These are phyloP conservation scores for Chelonus formosanus DNA, from an alignment of 2,888 invertebrate genomes.

Conservation along the genomic window DNA sequence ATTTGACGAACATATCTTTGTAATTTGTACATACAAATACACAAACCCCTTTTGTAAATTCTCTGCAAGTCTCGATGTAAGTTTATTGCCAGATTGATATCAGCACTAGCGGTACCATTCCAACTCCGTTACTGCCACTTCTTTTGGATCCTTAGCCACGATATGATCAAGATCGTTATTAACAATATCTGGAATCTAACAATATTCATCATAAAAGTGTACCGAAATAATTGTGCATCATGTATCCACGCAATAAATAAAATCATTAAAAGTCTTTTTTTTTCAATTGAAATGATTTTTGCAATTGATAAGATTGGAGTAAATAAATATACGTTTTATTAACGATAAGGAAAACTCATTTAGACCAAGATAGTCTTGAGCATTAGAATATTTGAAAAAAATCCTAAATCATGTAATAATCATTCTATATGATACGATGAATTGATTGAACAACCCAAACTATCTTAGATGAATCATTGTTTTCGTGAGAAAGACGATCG, in stretches of 20 bases:
- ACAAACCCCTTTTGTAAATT: neutral
- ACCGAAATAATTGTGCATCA: slow-evolving; percentile 5
- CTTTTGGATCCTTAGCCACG: slow-evolving; percentile 44
- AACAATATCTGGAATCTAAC: slow-evolving; percentile 50
- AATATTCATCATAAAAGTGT: slow-evolving; percentile 21
- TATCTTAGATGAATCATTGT: slow-evolving; percentile 38
- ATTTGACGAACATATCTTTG: slow-evolving; percentile 4
- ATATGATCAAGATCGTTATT: slow-evolving; percentile 50
- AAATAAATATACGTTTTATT: neutral
- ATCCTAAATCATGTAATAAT: neutral
- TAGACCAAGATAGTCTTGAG: neutral
- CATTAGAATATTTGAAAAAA: neutral
- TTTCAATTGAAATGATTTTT: neutral
- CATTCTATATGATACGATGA: too few relatives aligned
- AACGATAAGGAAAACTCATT: slow-evolving; percentile 12
- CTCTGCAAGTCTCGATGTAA: slow-evolving; percentile 14
- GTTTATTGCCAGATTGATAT: slow-evolving; percentile 30
- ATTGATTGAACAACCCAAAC: slow-evolving; percentile 8
- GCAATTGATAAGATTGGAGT: neutral
- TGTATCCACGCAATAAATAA: neutral
- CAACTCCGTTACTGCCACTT: slow-evolving; percentile 51
- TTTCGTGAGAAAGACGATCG: slow-evolving; percentile 38
- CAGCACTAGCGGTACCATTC: slow-evolving; percentile 28
- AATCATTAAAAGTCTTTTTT: too few relatives aligned
- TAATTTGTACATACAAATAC: slow-evolving; percentile 17